Evolutionary conservation across 2,797 vertebrate species (phyloP).

Genomic region (Pseudochirops cupreus): DNA sequence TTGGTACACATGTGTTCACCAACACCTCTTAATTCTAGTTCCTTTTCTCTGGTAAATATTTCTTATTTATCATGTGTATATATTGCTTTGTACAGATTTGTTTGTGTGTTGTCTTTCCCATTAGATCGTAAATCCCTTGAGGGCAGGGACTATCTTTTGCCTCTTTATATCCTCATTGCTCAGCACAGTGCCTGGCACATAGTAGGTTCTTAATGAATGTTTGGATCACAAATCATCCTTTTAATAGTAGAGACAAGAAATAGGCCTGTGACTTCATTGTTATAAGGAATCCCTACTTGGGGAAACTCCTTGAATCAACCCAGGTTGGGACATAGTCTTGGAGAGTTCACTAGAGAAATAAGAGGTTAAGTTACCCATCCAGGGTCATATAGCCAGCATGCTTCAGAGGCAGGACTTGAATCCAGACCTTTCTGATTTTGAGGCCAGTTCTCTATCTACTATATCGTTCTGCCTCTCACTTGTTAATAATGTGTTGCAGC

Average conservation of each 20-base stretch:
- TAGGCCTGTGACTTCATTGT: neutral
- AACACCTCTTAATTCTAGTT: neutral
- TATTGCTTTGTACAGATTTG: neutral
- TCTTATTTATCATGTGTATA: neutral
- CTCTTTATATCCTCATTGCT: neutral
- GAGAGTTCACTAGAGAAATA: neutral
- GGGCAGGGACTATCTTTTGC: neutral
- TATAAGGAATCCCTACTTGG: neutral
- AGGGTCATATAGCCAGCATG: neutral
- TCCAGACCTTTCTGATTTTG: neutral
- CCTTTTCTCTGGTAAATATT: neutral
- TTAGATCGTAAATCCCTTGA: neutral
- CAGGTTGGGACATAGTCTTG: neutral
- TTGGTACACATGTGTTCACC: neutral
- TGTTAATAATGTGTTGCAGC: neutral
- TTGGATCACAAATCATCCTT: neutral
- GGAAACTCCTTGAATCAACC: neutral
- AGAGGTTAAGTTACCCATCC: neutral
- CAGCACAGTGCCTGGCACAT: neutral
- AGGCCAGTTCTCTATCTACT: neutral
- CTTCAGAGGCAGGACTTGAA: neutral
- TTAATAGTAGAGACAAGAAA: neutral
- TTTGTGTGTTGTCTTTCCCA: neutral
- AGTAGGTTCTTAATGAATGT: neutral
- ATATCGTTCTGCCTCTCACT: neutral